These are phyloP conservation scores for Bovichtus diacanthus DNA, from an alignment of 2,797 vertebrate species.

Conservation along the genomic window DNA sequence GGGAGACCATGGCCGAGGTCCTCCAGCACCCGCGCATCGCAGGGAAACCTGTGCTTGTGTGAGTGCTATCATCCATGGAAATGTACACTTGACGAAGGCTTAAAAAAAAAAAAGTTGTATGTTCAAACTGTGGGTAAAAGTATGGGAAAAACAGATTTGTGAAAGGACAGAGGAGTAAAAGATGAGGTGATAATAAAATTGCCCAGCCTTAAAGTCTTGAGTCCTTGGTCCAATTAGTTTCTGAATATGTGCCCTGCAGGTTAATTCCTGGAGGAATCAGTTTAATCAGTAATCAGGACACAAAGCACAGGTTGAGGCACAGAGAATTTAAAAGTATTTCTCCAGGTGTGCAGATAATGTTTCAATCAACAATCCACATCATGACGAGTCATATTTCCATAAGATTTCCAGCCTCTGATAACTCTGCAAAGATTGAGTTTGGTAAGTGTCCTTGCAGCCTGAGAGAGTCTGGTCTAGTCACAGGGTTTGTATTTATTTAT, in stretches of 20 bases:
- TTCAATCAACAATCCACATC: slow-evolving; percentile 36
- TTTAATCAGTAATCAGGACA: slow-evolving; percentile 38
- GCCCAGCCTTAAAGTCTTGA: background rate
- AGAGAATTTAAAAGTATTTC: slow-evolving; percentile 7
- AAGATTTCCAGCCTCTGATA: background rate
- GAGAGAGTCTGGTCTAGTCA: background rate
- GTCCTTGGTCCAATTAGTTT: slow-evolving; percentile 15
- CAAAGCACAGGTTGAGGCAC: slow-evolving; percentile 9
- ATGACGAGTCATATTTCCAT: slow-evolving; percentile 30
- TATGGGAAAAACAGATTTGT: background rate
- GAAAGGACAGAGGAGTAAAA: background rate
- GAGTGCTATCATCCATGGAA: slow-evolving; percentile 59
- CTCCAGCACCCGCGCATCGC: slow-evolving; percentile 89
- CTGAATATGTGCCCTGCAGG: background rate
- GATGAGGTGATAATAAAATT: slow-evolving; percentile 6
- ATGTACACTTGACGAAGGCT: no score
- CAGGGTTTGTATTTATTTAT: background rate
- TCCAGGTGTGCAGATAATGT: slow-evolving; percentile 8
- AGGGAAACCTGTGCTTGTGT: slow-evolving; percentile 93
- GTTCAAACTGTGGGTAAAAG: background rate
- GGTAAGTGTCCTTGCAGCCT: slow-evolving; percentile 10
- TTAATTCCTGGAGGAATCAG: slow-evolving; percentile 23
- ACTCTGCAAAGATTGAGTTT: background rate
- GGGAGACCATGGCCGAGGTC: slow-evolving; percentile 86
- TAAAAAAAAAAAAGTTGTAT: background rate